Evolutionary conservation across 2,113 vertebrate species (phyloP).

Genomic region (Prunella himalayana): DNA sequence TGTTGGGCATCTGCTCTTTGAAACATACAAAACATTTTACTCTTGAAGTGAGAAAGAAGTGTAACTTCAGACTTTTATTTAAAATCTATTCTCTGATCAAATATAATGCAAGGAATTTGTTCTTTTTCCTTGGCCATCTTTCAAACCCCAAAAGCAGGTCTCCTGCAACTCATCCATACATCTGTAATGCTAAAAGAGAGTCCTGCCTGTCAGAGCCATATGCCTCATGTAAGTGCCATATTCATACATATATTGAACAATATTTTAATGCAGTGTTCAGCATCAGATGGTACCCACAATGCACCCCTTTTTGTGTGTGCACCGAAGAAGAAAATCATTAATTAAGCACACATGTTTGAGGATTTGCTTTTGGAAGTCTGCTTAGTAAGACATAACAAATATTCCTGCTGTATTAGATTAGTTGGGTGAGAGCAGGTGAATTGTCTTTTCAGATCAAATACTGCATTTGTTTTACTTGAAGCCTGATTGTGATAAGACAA

Average conservation of each 20-base stretch:
- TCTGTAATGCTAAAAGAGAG: background rate
- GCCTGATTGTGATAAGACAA: background rate
- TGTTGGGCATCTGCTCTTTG: constrained; percentile 22
- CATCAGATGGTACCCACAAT: background rate
- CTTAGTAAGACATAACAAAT: background rate
- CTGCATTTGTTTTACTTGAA: background rate
- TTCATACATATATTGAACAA: background rate
- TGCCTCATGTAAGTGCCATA: background rate
- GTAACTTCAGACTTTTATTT: background rate
- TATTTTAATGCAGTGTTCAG: background rate
- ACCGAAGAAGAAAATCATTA: background rate
- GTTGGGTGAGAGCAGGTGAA: background rate
- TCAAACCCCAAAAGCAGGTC: background rate
- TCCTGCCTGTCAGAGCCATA: background rate
- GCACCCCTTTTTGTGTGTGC: background rate
- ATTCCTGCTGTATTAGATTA: background rate
- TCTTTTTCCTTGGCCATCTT: background rate
- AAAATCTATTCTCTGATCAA: background rate
- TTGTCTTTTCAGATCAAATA: background rate
- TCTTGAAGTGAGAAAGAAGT: background rate
- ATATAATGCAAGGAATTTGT: background rate
- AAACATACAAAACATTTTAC: background rate
- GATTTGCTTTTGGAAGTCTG: background rate
- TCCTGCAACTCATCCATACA: background rate
- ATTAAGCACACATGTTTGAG: background rate